phyloP scores from a whole-genome alignment of 30 jellyfish, hydroid and myxozoan genomes.

The Morbakka virulenta region DNA sequence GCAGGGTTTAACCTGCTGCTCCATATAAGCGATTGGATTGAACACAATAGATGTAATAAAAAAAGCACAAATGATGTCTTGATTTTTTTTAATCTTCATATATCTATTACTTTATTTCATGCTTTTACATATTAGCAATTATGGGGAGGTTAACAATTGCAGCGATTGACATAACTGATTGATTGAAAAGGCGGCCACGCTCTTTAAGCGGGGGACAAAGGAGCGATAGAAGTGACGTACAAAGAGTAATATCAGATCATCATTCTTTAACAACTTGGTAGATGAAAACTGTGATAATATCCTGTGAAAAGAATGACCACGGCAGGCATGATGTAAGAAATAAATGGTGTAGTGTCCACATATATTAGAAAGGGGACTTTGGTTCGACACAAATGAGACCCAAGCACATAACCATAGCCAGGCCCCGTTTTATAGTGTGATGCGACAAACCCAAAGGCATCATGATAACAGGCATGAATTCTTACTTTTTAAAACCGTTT shows the following conservation, averaged over 20 bases:
- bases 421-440: too few relatives aligned
- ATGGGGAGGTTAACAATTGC: neutral
- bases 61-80: neutral
- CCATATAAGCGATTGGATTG: neutral
- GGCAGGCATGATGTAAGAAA: neutral
- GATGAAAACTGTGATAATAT: neutral
- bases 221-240: neutral
- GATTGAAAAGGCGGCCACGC: neutral
- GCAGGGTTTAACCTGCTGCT: too few relatives aligned
- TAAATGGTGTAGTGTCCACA: neutral
- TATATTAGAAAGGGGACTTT: neutral
- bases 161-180: neutral
- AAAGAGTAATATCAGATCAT: neutral
- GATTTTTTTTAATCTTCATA: neutral
- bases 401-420: too few relatives aligned
- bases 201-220: neutral
- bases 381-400: too few relatives aligned
- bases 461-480: too few relatives aligned
- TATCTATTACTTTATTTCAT: neutral
- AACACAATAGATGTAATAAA: neutral
- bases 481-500: too few relatives aligned
- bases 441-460: too few relatives aligned
- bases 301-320: neutral
- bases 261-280: neutral
- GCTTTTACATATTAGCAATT: too few relatives aligned